Conservation (phyloP, 2,797 vertebrate genomes). For the Tenualosa thibaudeaui region DNA sequence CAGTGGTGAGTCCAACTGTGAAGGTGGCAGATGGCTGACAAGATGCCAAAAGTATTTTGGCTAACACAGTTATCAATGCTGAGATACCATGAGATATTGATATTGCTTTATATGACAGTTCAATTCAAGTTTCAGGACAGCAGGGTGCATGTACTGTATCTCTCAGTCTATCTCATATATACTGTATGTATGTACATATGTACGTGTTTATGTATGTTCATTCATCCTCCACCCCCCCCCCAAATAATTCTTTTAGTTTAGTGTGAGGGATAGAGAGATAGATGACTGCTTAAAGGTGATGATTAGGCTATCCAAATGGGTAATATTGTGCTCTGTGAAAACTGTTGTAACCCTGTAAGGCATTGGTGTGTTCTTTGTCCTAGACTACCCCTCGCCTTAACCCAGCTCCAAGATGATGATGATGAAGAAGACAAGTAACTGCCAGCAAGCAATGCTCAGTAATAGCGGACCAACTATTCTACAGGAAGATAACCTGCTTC, state of each 20-base stretch:
- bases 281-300: background rate
- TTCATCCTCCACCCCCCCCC: too few relatives aligned
- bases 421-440: conserved; percentile 35
- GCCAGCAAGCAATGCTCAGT: conserved; percentile 46
- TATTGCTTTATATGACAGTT: too few relatives aligned
- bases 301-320: background rate
- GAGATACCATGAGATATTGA: too few relatives aligned
- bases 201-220: too few relatives aligned
- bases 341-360: background rate
- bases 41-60: too few relatives aligned
- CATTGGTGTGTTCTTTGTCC: conserved; percentile 38
- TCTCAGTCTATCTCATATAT: too few relatives aligned
- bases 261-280: background rate
- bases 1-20: conserved; percentile 86
- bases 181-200: too few relatives aligned
- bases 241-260: background rate
- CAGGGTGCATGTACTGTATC: too few relatives aligned
- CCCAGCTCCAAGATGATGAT: conserved; percentile 56
- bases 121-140: too few relatives aligned
- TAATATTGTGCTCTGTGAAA: background rate
- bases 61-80: too few relatives aligned
- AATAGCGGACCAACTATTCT: conserved; percentile 44
- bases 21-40: background rate
- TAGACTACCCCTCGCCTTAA: conserved; percentile 89
- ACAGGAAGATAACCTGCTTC: conserved; percentile 44